Conservation (phyloP, 2,113 vertebrate genomes). For the Rhineura floridana region DNA sequence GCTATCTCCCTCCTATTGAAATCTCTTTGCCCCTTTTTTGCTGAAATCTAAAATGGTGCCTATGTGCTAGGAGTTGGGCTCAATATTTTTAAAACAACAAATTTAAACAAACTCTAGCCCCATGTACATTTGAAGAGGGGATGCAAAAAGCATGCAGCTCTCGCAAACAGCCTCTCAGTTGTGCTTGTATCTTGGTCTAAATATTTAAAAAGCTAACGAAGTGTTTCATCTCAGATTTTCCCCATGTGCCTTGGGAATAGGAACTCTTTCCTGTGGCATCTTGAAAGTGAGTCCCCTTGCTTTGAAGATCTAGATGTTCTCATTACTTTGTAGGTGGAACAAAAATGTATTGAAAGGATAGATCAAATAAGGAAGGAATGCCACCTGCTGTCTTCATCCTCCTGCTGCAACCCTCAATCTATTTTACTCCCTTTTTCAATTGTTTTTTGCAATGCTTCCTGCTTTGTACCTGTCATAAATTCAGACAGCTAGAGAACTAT, state of each 20-base stretch:
- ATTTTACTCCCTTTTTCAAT: background rate
- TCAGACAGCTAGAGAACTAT: too few relatives aligned
- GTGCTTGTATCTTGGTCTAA: background rate
- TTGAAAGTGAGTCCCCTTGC: conserved; percentile 6
- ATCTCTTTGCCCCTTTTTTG: background rate
- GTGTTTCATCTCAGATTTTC: accelerated
- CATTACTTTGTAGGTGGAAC: conserved; percentile 28
- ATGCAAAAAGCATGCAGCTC: conserved; percentile 11
- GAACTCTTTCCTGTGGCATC: background rate
- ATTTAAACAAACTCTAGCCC: conserved; percentile 31
- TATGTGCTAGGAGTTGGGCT: conserved; percentile 21
- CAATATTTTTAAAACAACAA: conserved; percentile 37
- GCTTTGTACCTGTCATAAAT: background rate
- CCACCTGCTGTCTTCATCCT: background rate
- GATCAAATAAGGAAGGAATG: background rate
- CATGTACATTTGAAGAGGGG: background rate
- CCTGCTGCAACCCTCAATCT: background rate
- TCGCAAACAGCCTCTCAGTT: accelerated
- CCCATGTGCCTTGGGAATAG: conserved; percentile 16
- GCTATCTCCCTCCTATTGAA: background rate
- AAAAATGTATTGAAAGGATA: conserved; percentile 19
- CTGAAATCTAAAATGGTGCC: background rate
- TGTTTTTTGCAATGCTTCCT: background rate
- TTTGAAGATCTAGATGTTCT: conserved; percentile 6
- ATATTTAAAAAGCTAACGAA: accelerated